Evolutionary conservation across 2,797 vertebrate species (phyloP), one percentile per base, ranked within the genome.

Genomic region (Adelosebastes latens): DNA sequence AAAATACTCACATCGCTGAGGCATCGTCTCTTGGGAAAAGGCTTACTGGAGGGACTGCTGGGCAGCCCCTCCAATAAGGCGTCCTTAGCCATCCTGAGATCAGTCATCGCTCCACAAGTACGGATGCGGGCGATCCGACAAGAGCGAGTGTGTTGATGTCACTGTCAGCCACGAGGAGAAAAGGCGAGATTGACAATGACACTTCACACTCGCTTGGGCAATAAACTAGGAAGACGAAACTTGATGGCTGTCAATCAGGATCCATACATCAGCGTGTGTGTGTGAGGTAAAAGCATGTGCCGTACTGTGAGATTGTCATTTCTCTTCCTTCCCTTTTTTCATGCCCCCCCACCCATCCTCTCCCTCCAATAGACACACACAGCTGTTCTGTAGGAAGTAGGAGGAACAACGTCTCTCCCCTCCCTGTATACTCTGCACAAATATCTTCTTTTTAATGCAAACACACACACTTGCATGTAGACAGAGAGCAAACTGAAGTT

Each of bases 1-100:
- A 66, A 66, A 78, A 79, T 94, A 96, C 95, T 96, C 89, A 96
- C 95, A 80, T 96, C 94, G 25, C 95, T 96, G 86, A 90, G 36
- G 76, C 95, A 88, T 62, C 94, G 92, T 83, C 93, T 94, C 72
- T 88, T 92, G 55, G 84, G 87, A 34, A 84, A 79, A 49, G 93
- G 88, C 46, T 80, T 88, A 56, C 83, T 79, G 52, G 88, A 66
- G 27, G 93, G 89, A 81, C 84, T 86, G 69, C 59, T 77, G 79
- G 87, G 82, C 73, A 79, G 75, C 29, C 75, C 87, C 0, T 88
- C 83, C 76, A 84, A 55, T 42, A 79, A 87, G 53, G 39, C 72
- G 29, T 83, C 90, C 87, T 92, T 89, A 16, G 85, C 87, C 72
- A 93, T 91, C 74, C 82, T 92, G 82, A 92, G 86, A 53, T 92